A percentile compares a stretch with the other conserved stretches of the same genome.
These are phyloP conservation scores for Amphiura filiformis DNA, from an alignment of 35 echinoderm and acorn worm species.

Conservation along the genomic window DNA sequence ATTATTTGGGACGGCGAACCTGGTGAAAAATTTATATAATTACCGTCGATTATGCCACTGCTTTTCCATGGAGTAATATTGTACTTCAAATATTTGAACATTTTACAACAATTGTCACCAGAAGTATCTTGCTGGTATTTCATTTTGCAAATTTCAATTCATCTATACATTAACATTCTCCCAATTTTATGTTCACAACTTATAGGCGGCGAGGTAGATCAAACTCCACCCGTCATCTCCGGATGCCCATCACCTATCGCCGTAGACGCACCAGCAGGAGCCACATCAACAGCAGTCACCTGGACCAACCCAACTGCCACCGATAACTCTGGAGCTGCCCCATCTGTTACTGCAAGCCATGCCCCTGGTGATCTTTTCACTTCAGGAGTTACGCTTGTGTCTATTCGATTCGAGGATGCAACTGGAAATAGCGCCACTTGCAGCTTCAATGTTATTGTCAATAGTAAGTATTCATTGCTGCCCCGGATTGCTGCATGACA, in stretches of 20 bases:
- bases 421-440: conserved; percentile 37
- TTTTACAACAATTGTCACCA: neutral
- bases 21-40: too few species aligned
- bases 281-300: neutral
- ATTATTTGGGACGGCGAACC: too few species aligned
- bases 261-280: neutral
- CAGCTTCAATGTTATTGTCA: conserved; percentile 47
- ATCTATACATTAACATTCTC: neutral
- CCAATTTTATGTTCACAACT: neutral
- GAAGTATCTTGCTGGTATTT: neutral
- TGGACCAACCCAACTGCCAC: conserved; percentile 47
- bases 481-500: too few species aligned
- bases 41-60: too few species aligned
- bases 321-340: conserved; percentile 61
- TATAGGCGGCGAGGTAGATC: neutral
- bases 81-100: neutral
- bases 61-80: neutral
- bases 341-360: conserved; percentile 5
- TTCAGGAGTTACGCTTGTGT: conserved; percentile 43
- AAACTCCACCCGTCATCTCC: neutral
- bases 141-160: neutral
- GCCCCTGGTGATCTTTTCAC: conserved; percentile 46
- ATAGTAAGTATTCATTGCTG: neutral
- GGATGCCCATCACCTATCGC: neutral
- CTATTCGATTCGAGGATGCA: conserved; percentile 46